phyloP scores from a whole-genome alignment of 2,797 vertebrate species.

The Sebastes trivittatus region DNA sequence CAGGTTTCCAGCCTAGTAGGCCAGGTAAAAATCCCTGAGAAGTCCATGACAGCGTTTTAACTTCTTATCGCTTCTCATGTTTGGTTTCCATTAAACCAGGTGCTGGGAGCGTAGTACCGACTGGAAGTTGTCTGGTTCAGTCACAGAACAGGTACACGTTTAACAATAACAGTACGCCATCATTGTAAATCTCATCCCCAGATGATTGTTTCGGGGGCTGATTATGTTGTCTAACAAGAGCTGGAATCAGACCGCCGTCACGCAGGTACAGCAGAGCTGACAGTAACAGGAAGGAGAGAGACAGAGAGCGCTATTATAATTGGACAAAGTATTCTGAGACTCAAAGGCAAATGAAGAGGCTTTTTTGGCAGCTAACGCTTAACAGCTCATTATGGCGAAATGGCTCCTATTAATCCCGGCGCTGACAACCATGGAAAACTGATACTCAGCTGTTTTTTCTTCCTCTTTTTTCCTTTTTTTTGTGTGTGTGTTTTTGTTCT shows the following conservation, averaged over 20 bases:
- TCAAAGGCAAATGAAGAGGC: constrained; percentile 70
- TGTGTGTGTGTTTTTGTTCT: constrained; percentile 22
- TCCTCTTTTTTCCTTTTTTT: constrained; percentile 22
- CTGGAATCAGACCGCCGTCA: constrained; percentile 43
- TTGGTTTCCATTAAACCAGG: constrained; percentile 6
- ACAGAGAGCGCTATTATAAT: constrained; percentile 63
- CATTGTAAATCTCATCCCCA: constrained; percentile 16
- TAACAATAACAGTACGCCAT: constrained; percentile 16
- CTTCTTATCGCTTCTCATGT: constrained; percentile 7
- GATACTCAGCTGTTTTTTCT: constrained; percentile 59
- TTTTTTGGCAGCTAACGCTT: constrained; percentile 72
- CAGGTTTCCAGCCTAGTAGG: background rate
- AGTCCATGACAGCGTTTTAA: background rate
- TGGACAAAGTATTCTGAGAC: constrained; percentile 70
- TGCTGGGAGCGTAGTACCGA: background rate
- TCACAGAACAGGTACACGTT: constrained; percentile 1
- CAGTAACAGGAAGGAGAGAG: constrained; percentile 35
- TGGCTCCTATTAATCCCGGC: constrained; percentile 76
- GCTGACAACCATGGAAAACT: constrained; percentile 74
- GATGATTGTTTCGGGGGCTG: constrained; percentile 38
- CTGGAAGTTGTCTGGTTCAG: background rate
- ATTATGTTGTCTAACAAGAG: constrained; percentile 57
- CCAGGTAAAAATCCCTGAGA: background rate
- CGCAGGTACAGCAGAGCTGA: constrained; percentile 31
- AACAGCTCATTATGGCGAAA: constrained; percentile 80